phyloP scores from a whole-genome alignment of 2,113 vertebrate genomes.

The Ceyx cyanopectus region DNA sequence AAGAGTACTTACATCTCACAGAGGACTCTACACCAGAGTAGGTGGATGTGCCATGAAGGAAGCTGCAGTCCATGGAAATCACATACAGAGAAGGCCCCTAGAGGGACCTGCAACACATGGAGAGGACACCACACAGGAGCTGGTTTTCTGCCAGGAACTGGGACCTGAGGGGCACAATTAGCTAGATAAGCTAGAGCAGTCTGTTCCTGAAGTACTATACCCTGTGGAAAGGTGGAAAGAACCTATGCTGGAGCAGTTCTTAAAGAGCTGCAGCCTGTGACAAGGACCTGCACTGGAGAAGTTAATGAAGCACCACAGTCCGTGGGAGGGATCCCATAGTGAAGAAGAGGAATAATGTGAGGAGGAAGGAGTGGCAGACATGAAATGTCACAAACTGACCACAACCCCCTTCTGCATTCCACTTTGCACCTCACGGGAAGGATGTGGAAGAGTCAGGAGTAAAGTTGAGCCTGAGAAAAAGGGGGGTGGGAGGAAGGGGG shows the following conservation, averaged over 20 bases:
- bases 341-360: not conserved
- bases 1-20: not conserved
- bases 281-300: not conserved
- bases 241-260: not conserved
- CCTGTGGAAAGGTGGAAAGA: not conserved
- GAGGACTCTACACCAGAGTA: not conserved
- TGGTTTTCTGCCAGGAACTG: not conserved
- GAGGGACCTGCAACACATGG: not conserved
- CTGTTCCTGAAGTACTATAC: not conserved
- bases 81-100: not conserved
- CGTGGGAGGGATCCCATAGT: not conserved
- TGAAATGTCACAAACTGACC: not conserved
- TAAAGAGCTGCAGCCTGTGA: not conserved
- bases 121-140: not conserved
- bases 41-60: not conserved
- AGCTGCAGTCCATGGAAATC: not conserved
- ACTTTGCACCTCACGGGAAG: fast-evolving
- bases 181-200: not conserved
- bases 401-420: not conserved
- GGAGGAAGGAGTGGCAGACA: not conserved
- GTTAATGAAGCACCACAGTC: not conserved
- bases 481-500: fast-evolving
- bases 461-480: not conserved
- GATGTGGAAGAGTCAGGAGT: not conserved
- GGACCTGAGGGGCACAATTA: not conserved